phyloP scores from a whole-genome alignment of 53 echinoderm and acorn worm species.

The Echinometra lucunter region DNA sequence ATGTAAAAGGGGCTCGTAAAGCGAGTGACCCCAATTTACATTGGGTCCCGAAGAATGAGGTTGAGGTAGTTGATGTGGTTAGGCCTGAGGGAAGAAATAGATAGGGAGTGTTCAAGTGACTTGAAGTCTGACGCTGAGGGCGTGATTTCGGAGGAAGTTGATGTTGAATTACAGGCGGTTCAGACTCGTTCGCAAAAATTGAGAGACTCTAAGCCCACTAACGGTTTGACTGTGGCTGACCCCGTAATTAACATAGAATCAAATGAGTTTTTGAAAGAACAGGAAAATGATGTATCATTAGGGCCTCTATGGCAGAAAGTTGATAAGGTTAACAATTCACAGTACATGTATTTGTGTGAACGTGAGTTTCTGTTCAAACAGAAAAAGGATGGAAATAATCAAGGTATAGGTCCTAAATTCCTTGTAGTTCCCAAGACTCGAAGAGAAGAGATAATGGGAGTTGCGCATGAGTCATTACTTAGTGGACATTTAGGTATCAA shows the following conservation, averaged over 20 bases:
- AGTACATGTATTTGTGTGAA: conserved; percentile 50
- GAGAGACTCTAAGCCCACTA: conserved; percentile 48
- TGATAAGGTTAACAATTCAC: conserved; percentile 34
- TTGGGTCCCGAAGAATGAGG: no score
- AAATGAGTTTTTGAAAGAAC: conserved; percentile 36
- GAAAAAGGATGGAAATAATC: conserved; percentile 39
- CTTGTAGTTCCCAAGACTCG: conserved; percentile 56
- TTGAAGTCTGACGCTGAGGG: no score
- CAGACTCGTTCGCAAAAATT: no score
- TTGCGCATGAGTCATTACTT: conserved; percentile 18
- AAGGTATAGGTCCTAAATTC: conserved; percentile 58
- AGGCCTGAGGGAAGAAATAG: no score
- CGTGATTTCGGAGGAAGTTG: no score
- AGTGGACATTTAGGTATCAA: conserved; percentile 66
- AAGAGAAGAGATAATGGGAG: no score
- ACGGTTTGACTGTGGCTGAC: not conserved
- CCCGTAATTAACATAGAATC: conserved; percentile 1
- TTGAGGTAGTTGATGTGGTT: no score
- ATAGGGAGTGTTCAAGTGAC: no score
- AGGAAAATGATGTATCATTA: conserved; percentile 45
- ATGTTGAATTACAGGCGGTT: no score
- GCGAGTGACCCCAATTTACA: no score
- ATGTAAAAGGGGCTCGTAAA: no score
- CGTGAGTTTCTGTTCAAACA: conserved; percentile 38
- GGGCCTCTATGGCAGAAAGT: conserved; percentile 58